A percentile compares a stretch with the other conserved stretches of the same genome.
phyloP scores from a whole-genome alignment of 2,113 vertebrate genomes.

The Anarhynchus alexandrinus region DNA sequence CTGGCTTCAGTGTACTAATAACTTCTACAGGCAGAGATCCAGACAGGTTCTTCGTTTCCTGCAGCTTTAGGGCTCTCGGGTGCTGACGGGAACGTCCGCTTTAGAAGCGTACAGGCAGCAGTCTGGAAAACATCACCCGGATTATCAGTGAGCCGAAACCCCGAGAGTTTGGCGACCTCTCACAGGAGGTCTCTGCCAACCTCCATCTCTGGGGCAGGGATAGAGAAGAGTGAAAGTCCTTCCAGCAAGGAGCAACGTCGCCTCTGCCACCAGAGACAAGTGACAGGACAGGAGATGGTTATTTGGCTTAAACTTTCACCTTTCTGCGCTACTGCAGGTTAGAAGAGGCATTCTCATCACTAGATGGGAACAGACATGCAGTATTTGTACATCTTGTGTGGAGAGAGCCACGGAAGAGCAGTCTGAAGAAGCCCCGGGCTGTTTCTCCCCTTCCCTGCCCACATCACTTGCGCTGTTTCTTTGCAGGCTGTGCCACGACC shows the following conservation, averaged over 20 bases:
- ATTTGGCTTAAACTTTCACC: not conserved
- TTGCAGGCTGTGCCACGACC: conserved; percentile 89
- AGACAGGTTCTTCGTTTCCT: not conserved
- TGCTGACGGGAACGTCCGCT: not conserved
- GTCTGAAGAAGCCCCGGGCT: not conserved
- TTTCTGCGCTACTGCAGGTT: not conserved
- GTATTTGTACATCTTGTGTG: accelerated
- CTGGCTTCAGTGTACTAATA: accelerated
- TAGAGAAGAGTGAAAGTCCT: not conserved
- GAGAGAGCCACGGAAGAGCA: accelerated
- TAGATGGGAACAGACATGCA: accelerated
- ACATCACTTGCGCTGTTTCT: not conserved
- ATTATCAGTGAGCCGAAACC: not conserved
- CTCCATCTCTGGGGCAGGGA: not conserved
- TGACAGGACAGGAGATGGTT: not conserved
- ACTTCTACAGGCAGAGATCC: not conserved
- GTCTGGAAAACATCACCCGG: not conserved
- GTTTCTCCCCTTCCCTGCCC: not conserved
- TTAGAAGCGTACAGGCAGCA: not conserved
- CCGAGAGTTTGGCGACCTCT: not conserved
- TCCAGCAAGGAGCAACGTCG: not conserved
- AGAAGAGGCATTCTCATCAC: accelerated
- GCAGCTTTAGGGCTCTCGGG: not conserved
- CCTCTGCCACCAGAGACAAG: not conserved
- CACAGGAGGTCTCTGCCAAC: not conserved